phyloP scores from a whole-genome alignment of 2,888 invertebrate species.

The Glaucopsyche alexis region DNA sequence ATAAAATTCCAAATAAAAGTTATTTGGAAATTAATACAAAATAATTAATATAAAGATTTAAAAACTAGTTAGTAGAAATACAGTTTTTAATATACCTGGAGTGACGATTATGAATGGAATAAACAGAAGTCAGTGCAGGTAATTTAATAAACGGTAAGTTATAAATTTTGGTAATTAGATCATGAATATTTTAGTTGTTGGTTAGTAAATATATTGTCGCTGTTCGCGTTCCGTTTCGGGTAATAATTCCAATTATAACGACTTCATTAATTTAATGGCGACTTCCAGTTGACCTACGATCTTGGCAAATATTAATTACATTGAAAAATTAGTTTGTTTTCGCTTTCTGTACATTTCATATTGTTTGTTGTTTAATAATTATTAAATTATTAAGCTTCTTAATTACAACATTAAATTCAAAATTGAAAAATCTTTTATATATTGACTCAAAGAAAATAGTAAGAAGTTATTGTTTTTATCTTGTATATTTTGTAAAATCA shows the following conservation, averaged over 20 bases:
- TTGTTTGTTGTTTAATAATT: neutral
- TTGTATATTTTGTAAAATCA: neutral
- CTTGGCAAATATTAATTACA: conserved; percentile 10
- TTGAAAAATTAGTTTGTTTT: conserved; percentile 23
- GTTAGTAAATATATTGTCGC: conserved; percentile 42
- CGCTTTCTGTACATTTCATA: neutral
- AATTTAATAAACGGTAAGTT: conserved; percentile 45
- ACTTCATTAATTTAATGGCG: conserved; percentile 43
- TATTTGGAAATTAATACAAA: too few species aligned
- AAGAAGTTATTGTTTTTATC: neutral
- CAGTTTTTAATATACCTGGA: too few species aligned
- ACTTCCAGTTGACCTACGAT: conserved; percentile 33
- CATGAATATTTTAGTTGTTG: conserved; percentile 50
- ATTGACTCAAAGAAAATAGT: neutral
- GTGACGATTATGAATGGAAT: neutral
- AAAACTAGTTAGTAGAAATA: too few species aligned
- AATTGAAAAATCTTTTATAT: neutral
- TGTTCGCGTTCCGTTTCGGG: conserved; percentile 45
- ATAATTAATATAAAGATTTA: too few species aligned
- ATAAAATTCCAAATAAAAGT: too few species aligned
- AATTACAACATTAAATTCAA: neutral
- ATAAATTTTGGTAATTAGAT: conserved; percentile 52
- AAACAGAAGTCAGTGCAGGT: conserved; percentile 26
- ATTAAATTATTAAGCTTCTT: neutral
- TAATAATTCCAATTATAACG: conserved; percentile 46